Percentiles rank a stretch among this genome's conserved stretches.
Conservation (phyloP, 2,113 vertebrate genomes). For the Triplophysa dalaica region DNA sequence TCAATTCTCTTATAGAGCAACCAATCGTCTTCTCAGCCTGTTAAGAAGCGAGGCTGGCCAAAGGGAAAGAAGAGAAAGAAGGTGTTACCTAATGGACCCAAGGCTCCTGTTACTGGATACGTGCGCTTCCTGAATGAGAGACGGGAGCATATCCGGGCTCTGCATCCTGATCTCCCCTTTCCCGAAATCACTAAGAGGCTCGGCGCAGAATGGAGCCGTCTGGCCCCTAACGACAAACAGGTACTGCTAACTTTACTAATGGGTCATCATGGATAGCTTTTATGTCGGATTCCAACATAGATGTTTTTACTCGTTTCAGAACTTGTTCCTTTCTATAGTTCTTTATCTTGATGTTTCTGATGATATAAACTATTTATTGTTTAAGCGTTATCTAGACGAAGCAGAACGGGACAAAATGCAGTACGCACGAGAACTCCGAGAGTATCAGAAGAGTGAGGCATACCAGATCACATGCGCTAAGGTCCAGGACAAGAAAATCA, state of each 20-base stretch:
- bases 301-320: not conserved
- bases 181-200: slow-evolving; percentile 97
- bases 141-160: slow-evolving; percentile 88
- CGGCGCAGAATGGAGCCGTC: slow-evolving; percentile 93
- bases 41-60: slow-evolving; percentile 96
- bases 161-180: slow-evolving; percentile 91
- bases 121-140: slow-evolving; percentile 94
- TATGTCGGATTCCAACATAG: not conserved
- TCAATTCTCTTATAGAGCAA: slow-evolving; percentile 17
- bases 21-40: slow-evolving; percentile 72
- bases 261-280: not conserved
- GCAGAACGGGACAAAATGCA: slow-evolving; percentile 94
- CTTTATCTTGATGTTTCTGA: not conserved
- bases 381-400: slow-evolving; percentile 90
- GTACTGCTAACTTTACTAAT: slow-evolving; percentile 50
- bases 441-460: slow-evolving; percentile 95
- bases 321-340: not conserved
- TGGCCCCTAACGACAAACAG: slow-evolving; percentile 89
- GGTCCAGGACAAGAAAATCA: slow-evolving; percentile 93
- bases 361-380: slow-evolving; percentile 12
- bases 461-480: slow-evolving; percentile 91
- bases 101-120: slow-evolving; percentile 92
- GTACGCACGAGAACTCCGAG: slow-evolving; percentile 90
- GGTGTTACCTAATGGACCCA: slow-evolving; percentile 94
- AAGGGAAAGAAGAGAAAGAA: slow-evolving; percentile 99